Evolutionary conservation across 2,797 vertebrate species (phyloP).

Genomic region (Sus cebifrons): DNA sequence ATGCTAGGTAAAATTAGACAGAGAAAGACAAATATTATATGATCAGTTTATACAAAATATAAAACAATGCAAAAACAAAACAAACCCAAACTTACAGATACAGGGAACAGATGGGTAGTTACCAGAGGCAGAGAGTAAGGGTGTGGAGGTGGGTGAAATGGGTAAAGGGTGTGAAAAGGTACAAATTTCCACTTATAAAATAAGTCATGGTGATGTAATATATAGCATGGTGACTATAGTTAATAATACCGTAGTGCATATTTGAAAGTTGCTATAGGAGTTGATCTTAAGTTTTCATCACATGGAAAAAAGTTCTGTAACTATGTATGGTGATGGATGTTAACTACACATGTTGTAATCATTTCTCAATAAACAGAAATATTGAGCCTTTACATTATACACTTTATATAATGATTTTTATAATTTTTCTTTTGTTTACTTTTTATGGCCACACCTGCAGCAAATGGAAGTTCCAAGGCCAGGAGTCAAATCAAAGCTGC

Average conservation of each 20-base stretch:
- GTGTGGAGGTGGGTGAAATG: not conserved
- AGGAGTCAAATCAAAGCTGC: too few species aligned
- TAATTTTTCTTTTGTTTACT: not conserved
- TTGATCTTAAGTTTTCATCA: not conserved
- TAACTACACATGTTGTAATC: not conserved
- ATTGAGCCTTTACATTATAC: not conserved
- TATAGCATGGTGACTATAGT: not conserved
- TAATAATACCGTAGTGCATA: too few species aligned
- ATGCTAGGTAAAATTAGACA: not conserved
- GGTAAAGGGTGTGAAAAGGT: not conserved
- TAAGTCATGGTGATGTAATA: not conserved
- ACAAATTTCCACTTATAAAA: not conserved
- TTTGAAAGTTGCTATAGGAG: too few species aligned
- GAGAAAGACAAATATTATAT: not conserved
- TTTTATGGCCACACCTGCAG: too few species aligned
- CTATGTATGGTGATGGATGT: not conserved
- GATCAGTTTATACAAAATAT: not conserved
- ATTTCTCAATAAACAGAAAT: not conserved
- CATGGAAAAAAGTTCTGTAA: not conserved
- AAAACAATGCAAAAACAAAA: not conserved
- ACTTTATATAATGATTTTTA: not conserved
- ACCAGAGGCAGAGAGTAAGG: not conserved
- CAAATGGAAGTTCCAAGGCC: too few species aligned
- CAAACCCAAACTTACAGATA: not conserved
- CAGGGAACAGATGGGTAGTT: not conserved